Percentiles rank a stretch among this genome's conserved stretches.
Evolutionary conservation across 2,888 invertebrate species (phyloP).

Genomic region (Mesorhabditis spiculigera): DNA sequence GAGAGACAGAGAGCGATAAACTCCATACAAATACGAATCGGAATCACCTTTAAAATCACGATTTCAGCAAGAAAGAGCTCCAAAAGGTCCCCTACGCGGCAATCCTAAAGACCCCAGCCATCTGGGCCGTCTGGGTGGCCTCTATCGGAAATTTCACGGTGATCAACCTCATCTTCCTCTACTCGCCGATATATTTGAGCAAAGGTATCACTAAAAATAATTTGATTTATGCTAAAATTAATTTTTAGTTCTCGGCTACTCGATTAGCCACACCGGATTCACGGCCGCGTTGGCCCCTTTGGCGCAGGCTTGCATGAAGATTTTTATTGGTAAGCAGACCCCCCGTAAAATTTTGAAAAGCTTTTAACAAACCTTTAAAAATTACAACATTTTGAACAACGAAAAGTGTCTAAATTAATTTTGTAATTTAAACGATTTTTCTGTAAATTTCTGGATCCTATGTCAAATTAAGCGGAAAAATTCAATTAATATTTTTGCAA

Average conservation of each 20-base stretch:
- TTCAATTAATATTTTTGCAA: neutral
- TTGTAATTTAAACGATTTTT: too few species aligned
- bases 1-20: too few species aligned
- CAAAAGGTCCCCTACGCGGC: neutral
- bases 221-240: neutral
- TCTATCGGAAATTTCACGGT: neutral
- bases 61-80: neutral
- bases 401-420: too few species aligned
- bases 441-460: too few species aligned
- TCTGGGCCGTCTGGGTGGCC: slow-evolving; percentile 6
- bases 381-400: too few species aligned
- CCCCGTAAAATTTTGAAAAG: neutral
- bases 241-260: slow-evolving; percentile 35
- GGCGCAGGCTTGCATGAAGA: slow-evolving; percentile 40
- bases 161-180: neutral
- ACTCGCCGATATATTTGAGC: neutral
- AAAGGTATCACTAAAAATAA: neutral
- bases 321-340: slow-evolving; percentile 19
- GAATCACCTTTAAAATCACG: too few species aligned
- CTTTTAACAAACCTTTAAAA: too few species aligned
- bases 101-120: slow-evolving; percentile 1
- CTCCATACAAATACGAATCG: too few species aligned
- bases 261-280: slow-evolving; percentile 33
- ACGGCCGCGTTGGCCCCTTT: slow-evolving; percentile 41
- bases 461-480: too few species aligned